These are phyloP conservation scores for Protobothrops flavoviridis DNA, from an alignment of 2,113 vertebrate species.

Conservation along the genomic window DNA sequence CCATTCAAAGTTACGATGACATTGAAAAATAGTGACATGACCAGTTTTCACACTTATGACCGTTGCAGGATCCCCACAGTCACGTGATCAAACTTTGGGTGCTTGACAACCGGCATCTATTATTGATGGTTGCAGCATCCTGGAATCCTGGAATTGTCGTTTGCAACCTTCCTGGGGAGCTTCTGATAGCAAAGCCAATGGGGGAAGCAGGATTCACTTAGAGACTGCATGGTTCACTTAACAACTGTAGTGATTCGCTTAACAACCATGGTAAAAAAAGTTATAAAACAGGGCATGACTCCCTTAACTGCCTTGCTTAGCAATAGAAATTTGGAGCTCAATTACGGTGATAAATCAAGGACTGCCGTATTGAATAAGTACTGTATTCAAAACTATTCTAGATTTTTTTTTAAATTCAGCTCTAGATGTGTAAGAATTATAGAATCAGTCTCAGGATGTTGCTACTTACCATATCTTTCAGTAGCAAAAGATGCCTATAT, in stretches of 20 bases:
- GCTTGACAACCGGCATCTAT: not conserved
- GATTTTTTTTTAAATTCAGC: not conserved
- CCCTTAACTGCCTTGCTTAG: not conserved
- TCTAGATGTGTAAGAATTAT: not conserved
- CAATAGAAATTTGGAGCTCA: not conserved
- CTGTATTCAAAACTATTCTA: not conserved
- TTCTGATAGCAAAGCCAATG: not conserved
- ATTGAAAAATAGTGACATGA: not conserved
- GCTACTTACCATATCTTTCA: not conserved
- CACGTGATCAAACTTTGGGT: not conserved
- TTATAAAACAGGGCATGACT: not conserved
- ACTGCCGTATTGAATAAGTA: not conserved
- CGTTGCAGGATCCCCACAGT: not conserved
- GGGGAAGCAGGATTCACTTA: not conserved
- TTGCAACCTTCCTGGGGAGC: not conserved
- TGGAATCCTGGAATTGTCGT: not conserved
- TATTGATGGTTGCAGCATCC: not conserved
- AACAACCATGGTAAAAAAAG: not conserved
- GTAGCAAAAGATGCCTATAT: not conserved
- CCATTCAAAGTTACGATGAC: not conserved
- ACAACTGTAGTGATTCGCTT: not conserved
- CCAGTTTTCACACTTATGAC: not conserved
- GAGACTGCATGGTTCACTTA: not conserved
- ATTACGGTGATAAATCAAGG: not conserved
- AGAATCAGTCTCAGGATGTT: not conserved